Conservation (phyloP, 2,888 invertebrate species). For the Danaus chrysippus region DNA sequence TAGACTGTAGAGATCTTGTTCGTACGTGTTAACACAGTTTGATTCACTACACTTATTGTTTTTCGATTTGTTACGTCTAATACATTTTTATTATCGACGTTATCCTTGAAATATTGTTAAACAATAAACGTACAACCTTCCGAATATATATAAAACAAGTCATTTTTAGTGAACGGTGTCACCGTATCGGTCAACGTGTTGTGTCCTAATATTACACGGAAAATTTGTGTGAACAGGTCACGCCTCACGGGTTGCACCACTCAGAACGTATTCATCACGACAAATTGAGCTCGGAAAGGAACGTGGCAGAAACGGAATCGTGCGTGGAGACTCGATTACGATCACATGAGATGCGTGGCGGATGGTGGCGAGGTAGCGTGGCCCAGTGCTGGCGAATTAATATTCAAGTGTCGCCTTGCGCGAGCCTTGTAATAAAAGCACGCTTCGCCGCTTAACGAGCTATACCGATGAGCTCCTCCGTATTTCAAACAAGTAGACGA, state of each 20-base stretch:
- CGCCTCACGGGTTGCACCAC: background rate
- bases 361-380: conserved; percentile 72
- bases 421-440: conserved; percentile 76
- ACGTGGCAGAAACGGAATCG: conserved; percentile 42
- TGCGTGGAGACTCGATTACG: conserved; percentile 50
- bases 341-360: conserved; percentile 50
- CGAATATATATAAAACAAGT: no score
- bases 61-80: background rate
- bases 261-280: conserved; percentile 23
- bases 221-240: background rate
- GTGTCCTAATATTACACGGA: background rate
- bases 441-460: conserved; percentile 76
- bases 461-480: conserved; percentile 74
- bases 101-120: no score
- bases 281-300: conserved; percentile 21
- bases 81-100: background rate
- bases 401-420: conserved; percentile 71
- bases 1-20: background rate
- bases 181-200: no score
- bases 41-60: background rate
- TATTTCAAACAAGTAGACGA: conserved; percentile 74
- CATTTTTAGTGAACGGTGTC: no score
- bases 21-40: conserved; percentile 1
- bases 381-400: conserved; percentile 67
- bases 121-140: no score